Percentiles rank a stretch among this genome's conserved stretches.
Conservation (phyloP, 2,113 vertebrate species). For the Sturnus vulgaris region DNA sequence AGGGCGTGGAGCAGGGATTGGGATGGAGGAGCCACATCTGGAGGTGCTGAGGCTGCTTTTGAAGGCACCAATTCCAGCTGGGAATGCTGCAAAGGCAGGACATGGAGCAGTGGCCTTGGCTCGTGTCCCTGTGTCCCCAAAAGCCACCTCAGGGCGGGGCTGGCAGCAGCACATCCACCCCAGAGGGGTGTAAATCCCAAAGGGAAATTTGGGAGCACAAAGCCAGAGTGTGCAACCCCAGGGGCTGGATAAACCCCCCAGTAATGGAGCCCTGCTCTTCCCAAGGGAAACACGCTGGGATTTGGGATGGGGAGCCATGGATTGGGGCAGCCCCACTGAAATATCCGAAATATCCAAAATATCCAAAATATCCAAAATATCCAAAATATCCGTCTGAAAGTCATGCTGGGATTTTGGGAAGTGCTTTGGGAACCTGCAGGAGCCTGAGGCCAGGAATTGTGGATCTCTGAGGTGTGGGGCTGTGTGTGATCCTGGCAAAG, state of each 20-base stretch:
- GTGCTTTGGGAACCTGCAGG: neutral
- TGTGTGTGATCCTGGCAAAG: neutral
- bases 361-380: accelerated
- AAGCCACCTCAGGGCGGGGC: neutral
- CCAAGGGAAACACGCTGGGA: accelerated
- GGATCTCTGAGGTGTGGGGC: neutral
- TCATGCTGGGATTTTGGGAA: neutral
- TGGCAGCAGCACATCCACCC: neutral
- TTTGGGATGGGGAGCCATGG: neutral
- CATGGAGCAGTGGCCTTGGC: accelerated
- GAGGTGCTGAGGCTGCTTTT: neutral
- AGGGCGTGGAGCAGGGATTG: neutral
- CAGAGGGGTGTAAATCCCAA: accelerated
- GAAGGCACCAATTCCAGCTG: accelerated
- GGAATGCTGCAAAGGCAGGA: neutral
- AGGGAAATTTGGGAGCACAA: neutral
- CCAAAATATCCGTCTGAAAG: accelerated
- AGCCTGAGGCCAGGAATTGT: neutral
- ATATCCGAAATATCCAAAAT: neutral
- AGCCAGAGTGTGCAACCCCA: neutral
- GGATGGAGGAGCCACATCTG: neutral
- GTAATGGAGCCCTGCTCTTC: neutral
- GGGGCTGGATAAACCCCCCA: neutral
- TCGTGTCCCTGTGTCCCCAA: neutral
- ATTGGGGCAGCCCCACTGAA: neutral